These are phyloP conservation scores for Mesoclemmys tuberculata DNA, from an alignment of 2,113 vertebrate species.

Conservation along the genomic window DNA sequence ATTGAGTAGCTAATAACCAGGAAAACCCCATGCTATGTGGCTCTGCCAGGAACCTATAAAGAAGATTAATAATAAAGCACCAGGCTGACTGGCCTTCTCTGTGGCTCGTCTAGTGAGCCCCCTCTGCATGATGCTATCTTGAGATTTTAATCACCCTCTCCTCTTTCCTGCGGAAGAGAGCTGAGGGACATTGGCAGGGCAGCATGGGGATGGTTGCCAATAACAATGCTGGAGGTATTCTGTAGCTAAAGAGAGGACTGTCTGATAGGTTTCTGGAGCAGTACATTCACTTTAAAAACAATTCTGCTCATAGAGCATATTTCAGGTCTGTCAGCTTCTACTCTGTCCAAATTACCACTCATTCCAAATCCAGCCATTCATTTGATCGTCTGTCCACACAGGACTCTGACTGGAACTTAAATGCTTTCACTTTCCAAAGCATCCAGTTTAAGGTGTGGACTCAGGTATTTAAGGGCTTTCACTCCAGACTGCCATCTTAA, in stretches of 20 bases:
- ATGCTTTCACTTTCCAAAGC: not conserved
- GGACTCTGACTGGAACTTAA: not conserved
- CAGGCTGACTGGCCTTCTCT: not conserved
- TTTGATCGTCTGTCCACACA: not conserved
- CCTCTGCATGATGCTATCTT: not conserved
- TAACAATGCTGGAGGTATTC: not conserved
- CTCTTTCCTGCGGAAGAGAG: not conserved
- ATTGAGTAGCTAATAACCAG: fast-evolving
- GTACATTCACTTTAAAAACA: not conserved
- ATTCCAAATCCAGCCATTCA: not conserved
- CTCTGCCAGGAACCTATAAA: not conserved
- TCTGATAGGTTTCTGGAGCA: not conserved
- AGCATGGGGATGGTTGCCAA: fast-evolving
- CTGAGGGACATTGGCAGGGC: fast-evolving
- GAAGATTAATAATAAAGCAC: fast-evolving
- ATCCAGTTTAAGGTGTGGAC: not conserved
- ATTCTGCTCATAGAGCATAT: not conserved
- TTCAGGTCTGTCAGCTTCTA: not conserved
- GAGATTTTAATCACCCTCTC: not conserved
- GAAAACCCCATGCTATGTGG: not conserved
- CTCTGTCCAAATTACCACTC: not conserved
- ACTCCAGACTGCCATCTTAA: not conserved
- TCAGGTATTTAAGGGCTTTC: not conserved
- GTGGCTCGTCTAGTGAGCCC: not conserved
- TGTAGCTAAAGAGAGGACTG: not conserved